phyloP scores from a whole-genome alignment of 2,113 vertebrate genomes.

The Aphyosemion australe region DNA sequence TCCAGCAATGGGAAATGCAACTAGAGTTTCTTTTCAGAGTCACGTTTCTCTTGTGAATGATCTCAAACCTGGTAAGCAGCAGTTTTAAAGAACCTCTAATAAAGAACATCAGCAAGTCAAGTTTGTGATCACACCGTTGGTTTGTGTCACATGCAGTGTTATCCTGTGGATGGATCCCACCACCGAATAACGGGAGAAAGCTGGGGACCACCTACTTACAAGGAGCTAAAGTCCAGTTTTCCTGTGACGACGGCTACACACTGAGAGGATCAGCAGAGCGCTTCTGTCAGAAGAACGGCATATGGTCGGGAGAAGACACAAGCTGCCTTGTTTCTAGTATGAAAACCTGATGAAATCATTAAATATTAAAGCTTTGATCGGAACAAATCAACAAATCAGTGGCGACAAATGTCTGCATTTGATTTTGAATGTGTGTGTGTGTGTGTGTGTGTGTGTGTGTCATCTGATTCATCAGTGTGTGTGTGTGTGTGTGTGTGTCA shows the following conservation, averaged over 20 bases:
- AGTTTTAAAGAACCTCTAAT: background rate
- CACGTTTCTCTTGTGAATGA: conserved; percentile 70
- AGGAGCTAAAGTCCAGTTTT: conserved; percentile 78
- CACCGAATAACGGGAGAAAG: conserved; percentile 83
- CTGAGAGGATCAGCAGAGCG: conserved; percentile 77
- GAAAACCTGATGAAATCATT: conserved; percentile 23
- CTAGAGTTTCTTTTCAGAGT: conserved; percentile 73
- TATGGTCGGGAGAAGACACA: conserved; percentile 81
- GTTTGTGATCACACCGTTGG: background rate
- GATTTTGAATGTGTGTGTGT: background rate
- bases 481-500: background rate
- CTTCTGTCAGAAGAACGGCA: conserved; percentile 78
- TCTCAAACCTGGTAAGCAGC: conserved; percentile 79
- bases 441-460: background rate
- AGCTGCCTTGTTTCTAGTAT: conserved; percentile 71
- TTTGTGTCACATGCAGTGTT: conserved; percentile 73
- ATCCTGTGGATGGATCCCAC: conserved; percentile 86
- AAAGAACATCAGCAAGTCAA: background rate
- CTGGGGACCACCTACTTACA: conserved; percentile 81
- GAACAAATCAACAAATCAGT: conserved; percentile 30
- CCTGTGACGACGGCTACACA: conserved; percentile 77
- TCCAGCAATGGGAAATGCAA: conserved; percentile 77
- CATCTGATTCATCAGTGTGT: background rate
- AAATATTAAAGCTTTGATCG: conserved; percentile 9
- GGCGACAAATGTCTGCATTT: conserved; percentile 7